A percentile compares a stretch with the other conserved stretches of the same genome.
Evolutionary conservation across 1,140 invertebrate genomes (phyloP).

Genomic region (Philaenus spumarius): DNA sequence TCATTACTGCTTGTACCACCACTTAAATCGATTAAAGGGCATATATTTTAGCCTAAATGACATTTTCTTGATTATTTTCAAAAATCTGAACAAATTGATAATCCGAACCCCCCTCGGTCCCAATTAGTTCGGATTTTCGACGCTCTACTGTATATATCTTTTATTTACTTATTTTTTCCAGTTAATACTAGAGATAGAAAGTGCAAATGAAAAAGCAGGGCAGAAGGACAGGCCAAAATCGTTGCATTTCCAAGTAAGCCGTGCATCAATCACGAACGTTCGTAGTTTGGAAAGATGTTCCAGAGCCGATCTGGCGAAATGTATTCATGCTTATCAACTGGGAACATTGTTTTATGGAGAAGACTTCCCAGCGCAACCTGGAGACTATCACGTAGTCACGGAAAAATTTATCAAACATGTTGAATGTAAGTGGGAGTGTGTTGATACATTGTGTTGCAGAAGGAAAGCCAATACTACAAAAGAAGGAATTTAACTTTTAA

Average conservation of each 20-base stretch:
- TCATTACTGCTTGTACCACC: too few relatives aligned
- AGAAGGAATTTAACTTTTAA: too few relatives aligned
- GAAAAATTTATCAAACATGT: conserved; percentile 70
- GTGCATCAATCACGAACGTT: conserved; percentile 72
- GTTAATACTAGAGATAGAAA: conserved; percentile 68
- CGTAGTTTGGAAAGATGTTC: conserved; percentile 60
- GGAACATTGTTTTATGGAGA: conserved; percentile 63
- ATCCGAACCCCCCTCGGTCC: too few relatives aligned
- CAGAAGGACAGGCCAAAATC: conserved; percentile 75
- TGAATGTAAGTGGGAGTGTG: conserved; percentile 49
- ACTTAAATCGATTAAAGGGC: too few relatives aligned
- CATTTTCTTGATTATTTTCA: too few relatives aligned
- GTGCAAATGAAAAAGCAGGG: conserved; percentile 52
- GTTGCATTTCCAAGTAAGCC: conserved; percentile 72
- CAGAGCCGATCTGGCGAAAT: conserved; percentile 61
- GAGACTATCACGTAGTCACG: conserved; percentile 60
- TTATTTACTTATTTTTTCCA: conserved; percentile 38
- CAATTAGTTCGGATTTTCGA: too few relatives aligned
- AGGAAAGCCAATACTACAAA: too few relatives aligned
- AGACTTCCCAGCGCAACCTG: conserved; percentile 60
- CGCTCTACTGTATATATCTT: too few relatives aligned
- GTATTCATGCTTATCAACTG: conserved; percentile 63
- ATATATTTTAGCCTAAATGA: too few relatives aligned
- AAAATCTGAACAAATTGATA: too few relatives aligned
- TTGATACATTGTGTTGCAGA: too few relatives aligned